Evolutionary conservation across 2,888 invertebrate species (phyloP).

Genomic region (Microplitis manilae): DNA sequence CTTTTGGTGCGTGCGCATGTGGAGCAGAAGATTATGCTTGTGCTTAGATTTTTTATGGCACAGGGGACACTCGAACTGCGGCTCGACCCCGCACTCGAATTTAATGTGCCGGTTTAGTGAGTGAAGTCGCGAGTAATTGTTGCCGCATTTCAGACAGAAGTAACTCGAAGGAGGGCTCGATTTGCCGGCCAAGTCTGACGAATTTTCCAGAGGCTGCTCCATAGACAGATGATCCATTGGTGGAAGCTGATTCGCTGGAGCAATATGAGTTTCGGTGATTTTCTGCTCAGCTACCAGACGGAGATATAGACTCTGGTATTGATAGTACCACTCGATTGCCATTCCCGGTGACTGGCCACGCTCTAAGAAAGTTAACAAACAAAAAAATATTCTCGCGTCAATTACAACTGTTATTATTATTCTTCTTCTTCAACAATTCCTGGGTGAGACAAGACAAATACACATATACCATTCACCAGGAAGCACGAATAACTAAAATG

Average conservation of each 20-base stretch:
- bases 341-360: slow-evolving; percentile 54
- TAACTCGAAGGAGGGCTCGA: slow-evolving; percentile 48
- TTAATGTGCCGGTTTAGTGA: slow-evolving; percentile 75
- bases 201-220: background rate
- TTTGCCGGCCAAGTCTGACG: background rate
- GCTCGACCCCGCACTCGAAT: slow-evolving; percentile 77
- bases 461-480: slow-evolving; percentile 31
- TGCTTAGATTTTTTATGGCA: slow-evolving; percentile 77
- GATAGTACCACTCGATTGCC: slow-evolving; percentile 62
- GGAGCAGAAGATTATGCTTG: slow-evolving; percentile 74
- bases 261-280: slow-evolving; percentile 39
- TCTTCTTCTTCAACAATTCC: background rate
- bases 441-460: slow-evolving; percentile 21
- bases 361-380: slow-evolving; percentile 56
- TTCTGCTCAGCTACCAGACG: slow-evolving; percentile 60
- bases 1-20: slow-evolving; percentile 72
- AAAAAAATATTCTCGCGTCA: slow-evolving; percentile 30
- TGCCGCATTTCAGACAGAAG: slow-evolving; percentile 75
- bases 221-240: background rate
- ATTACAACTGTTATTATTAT: background rate
- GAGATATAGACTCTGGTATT: slow-evolving; percentile 60
- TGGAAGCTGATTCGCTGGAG: slow-evolving; percentile 9
- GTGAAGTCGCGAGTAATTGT: slow-evolving; percentile 75
- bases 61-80: slow-evolving; percentile 77
- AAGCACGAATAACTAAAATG: background rate